These are phyloP conservation scores for Eupithecia inturbata DNA, from an alignment of 2,888 invertebrate genomes.

Conservation along the genomic window DNA sequence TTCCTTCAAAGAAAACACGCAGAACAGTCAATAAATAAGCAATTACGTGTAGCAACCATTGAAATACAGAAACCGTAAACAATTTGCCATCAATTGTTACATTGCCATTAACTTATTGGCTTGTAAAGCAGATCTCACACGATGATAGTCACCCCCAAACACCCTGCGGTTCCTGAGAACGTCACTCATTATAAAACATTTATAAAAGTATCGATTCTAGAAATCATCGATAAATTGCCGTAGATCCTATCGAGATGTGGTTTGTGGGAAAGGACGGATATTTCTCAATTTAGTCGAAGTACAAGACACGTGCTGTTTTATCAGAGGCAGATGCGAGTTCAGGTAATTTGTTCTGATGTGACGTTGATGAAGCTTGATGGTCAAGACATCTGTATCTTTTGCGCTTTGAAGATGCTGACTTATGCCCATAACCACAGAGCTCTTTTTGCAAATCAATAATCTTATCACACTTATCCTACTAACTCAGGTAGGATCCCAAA, in stretches of 20 bases:
- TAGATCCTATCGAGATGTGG: conserved; percentile 72
- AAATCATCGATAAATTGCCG: conserved; percentile 67
- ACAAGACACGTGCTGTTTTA: conserved; percentile 51
- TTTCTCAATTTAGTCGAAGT: conserved; percentile 51
- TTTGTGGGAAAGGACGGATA: conserved; percentile 65
- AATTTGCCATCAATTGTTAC: conserved; percentile 50
- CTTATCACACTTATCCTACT: neutral
- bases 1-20: conserved; percentile 25
- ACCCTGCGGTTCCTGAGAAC: conserved; percentile 76
- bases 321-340: conserved; percentile 48
- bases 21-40: conserved; percentile 51
- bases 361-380: conserved; percentile 16
- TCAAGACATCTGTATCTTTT: conserved; percentile 7
- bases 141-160: conserved; percentile 73
- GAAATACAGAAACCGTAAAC: conserved; percentile 57
- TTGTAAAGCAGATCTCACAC: conserved; percentile 78
- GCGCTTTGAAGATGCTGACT: neutral
- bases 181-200: conserved; percentile 67
- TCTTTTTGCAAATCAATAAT: neutral
- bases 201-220: conserved; percentile 52
- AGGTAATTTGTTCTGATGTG: conserved; percentile 24
- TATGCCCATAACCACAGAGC: neutral
- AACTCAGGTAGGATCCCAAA: no score
- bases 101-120: conserved; percentile 59
- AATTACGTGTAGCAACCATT: conserved; percentile 55